Evolutionary conservation across 2,113 vertebrate genomes (phyloP), one percentile per base, ranked within the genome.

Genomic region (Mirza zaza): DNA sequence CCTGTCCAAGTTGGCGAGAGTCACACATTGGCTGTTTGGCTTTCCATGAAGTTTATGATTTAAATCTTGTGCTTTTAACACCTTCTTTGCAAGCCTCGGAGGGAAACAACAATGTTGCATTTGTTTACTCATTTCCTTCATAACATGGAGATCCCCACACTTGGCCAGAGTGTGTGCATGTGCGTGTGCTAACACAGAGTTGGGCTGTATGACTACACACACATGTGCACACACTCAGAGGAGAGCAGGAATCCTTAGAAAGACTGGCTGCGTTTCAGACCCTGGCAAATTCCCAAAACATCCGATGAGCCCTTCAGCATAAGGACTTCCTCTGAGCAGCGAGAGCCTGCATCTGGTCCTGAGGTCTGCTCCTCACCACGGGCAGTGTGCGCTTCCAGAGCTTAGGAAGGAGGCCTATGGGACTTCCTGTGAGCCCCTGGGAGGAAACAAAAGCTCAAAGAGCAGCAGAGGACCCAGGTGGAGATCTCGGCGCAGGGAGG

Each of bases 61-160:
- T 96, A 98, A 97, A 91, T 91, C 97, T 97, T 96, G 42, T 70
- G 90, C 97, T 97, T 94, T 97, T 98, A 97, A 96, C 97, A 97
- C 96, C 97, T 97, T 96, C 94, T 98, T 97, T 97, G 97, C 94
- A 96, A 96, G 97, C 73, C 97, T 97, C 94, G 59, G 88, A 97
- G 97, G 97, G 91, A 84, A 92, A 95, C 95, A 96, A 97, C 91
- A 96, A 97, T 97, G 90, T 90, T 93, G 76, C 84, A 86, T 29
- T 91, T 96, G 95, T 97, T 98, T 95, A 96, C 42, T 94, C 91
- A 96, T 95, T 97, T 96, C 97, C 81, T 96, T 95, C 67, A 9
- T 91, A 42, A 65, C 68, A 59, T 8, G 81, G 96, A 95, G 94
- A 94, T 76, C 83, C 92, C 95, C 59, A 25, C 52, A 23, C 80